Evolutionary conservation across 2,113 vertebrate genomes (phyloP), one percentile per base, ranked within the genome.

Genomic region (Perccottus glenii): DNA sequence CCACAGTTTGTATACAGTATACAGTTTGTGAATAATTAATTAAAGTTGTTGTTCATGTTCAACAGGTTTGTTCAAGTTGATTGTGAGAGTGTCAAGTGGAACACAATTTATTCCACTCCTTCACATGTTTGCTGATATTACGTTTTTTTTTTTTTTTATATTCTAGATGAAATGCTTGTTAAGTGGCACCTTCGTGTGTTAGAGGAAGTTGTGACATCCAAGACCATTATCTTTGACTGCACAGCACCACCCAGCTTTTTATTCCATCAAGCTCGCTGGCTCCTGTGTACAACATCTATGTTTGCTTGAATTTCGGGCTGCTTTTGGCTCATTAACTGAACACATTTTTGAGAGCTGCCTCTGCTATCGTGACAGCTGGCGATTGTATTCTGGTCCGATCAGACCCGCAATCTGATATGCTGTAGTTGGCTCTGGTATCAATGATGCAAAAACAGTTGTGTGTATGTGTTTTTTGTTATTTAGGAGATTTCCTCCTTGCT

Each of bases 401-500:
- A 3, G 15, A 55, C 53, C 42, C 43, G 1, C 11, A 8, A 58
- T 43, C 40, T 58, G 56, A 59, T 40, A 11, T 56, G 16, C 16
- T 4, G 45, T 58, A 32, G 14, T 32, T 66, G 47, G 40, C 57
- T 77, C 47, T 27, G 48, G 46, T 9, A 9, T 40, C 35, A 36
- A 43, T 9, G 11, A n/a, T 33, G 44, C 12, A 27, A 5, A 70
- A 56, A 46, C 66, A 44, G 65, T 53, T 73, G 40, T 38, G 40
- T 15, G 32, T 55, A 27, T 52, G 51, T 36, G 48, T 38, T 55
- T 36, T 82, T 60, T 67, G 69, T 82, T 55, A 62, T 70, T 68
- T 73, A 38, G 60, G 47, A 81, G 47, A 75, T 51, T 71, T 67
- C 68, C 47, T 64, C 45, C 35, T n/a, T 51, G 72, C 73, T 80